Evolutionary conservation across 2,113 vertebrate genomes (phyloP).

Genomic region (Noturus placidus): DNA sequence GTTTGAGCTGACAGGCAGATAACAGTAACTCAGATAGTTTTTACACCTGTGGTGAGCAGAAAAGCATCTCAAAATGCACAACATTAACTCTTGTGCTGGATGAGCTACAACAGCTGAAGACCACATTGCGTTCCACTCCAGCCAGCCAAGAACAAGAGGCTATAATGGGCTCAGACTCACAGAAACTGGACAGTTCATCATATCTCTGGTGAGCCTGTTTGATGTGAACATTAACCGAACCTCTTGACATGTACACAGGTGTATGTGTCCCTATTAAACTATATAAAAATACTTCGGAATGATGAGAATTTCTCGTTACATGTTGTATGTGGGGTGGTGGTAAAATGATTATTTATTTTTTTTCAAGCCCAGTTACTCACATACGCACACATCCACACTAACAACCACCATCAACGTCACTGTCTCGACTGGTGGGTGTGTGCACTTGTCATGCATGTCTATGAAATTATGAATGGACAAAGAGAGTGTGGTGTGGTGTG

Average conservation of each 20-base stretch:
- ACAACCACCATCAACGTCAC: conserved; percentile 1
- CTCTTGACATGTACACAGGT: background rate
- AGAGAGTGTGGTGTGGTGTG: conserved; percentile 59
- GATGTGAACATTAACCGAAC: background rate
- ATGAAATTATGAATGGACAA: conserved; percentile 68
- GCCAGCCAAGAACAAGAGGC: background rate
- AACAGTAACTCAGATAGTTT: background rate
- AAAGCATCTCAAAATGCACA: background rate
- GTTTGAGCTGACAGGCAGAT: background rate
- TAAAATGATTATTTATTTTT: background rate
- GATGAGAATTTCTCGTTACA: background rate
- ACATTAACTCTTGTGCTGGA: background rate
- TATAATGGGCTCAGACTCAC: background rate
- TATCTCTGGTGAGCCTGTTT: background rate
- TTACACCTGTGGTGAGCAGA: background rate
- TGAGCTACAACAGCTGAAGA: background rate
- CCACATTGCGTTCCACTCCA: background rate
- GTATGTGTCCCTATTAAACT: background rate
- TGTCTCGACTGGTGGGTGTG: conserved; percentile 47
- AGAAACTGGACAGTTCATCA: background rate
- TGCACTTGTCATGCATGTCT: conserved; percentile 29
- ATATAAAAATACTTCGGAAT: background rate
- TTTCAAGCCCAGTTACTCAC: background rate
- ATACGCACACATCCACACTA: background rate
- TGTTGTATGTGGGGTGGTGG: background rate